Evolutionary conservation across 2,888 invertebrate genomes (phyloP), one percentile per base, ranked within the genome.

Genomic region (Phoenoteleia sp.): DNA sequence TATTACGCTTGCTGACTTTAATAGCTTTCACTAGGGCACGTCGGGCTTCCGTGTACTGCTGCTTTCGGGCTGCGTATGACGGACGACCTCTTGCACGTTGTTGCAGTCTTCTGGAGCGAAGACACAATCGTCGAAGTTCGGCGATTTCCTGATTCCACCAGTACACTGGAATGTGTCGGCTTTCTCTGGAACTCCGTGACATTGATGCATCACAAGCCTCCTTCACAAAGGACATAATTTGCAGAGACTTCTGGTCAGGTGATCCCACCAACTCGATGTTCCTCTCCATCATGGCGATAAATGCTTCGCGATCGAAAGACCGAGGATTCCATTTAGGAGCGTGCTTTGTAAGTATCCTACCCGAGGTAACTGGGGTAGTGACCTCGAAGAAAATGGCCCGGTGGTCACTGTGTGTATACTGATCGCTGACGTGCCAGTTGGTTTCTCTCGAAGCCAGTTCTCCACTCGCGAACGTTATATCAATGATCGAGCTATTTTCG

Each of bases 401-500:
- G 27, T 84, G 86, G 54, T 86, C 83, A 23, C 83, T 86, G 33
- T 52, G 64, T n/a, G n/a, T n/a, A n/a, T n/a, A n/a, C n/a, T n/a
- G n/a, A n/a, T n/a, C n/a, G n/a, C n/a, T 5, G n/a, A 87, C 81
- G 17, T 60, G 21, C 86, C 86, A 88, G 7, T 15, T 75, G 66
- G 49, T 66, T 66, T 76, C 79, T 47, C 23, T 29, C 1, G 45
- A n/a, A 29, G 17, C 23, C n/a, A n/a, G n/a, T n/a, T n/a, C n/a
- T n/a, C n/a, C 66, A 66, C 81, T 86, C 67, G 82, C 76, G 74
- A 82, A 83, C 1, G 81, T 87, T 29, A 85, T 52, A 36, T 86
- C 85, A 3, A 87, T 56, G 0, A 85, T 82, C 0, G 85, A 85
- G 56, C 74, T 64, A n/a, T 52, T 69, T 0, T 15, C 58, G 7